These are phyloP conservation scores for Lissocephala sabroskyi DNA, from an alignment of 2,888 invertebrate species.

Conservation along the genomic window DNA sequence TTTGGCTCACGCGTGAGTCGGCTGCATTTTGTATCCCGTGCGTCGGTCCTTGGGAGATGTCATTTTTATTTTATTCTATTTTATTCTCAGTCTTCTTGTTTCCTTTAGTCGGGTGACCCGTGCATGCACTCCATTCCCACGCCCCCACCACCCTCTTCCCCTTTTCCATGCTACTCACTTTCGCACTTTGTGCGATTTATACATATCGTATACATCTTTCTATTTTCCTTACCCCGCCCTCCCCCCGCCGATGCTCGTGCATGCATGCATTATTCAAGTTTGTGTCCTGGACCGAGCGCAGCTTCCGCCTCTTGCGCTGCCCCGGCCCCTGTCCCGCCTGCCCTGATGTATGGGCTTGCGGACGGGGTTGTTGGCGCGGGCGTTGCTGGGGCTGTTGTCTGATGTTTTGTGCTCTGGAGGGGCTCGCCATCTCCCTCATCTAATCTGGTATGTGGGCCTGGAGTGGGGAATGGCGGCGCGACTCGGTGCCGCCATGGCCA, in stretches of 20 bases:
- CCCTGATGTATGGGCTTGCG: background rate
- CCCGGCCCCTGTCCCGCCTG: background rate
- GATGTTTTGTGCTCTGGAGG: too few species aligned
- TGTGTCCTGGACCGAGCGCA: slow-evolving; percentile 4
- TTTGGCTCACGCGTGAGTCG: too few species aligned
- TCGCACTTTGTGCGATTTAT: slow-evolving; percentile 44
- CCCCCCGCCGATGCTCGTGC: slow-evolving; percentile 14
- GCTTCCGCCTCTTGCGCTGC: background rate
- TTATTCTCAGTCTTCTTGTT: slow-evolving; percentile 9
- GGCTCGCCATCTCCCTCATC: too few species aligned
- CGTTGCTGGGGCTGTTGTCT: too few species aligned
- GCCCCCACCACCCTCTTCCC: slow-evolving; percentile 27
- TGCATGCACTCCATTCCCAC: slow-evolving; percentile 26
- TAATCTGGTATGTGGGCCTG: too few species aligned
- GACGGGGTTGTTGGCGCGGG: too few species aligned
- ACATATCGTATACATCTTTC: slow-evolving; percentile 7
- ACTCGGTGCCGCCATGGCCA: too few species aligned
- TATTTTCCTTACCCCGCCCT: slow-evolving; percentile 18
- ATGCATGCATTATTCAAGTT: slow-evolving; percentile 49
- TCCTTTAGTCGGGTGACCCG: slow-evolving; percentile 43
- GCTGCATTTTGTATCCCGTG: too few species aligned
- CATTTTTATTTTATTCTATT: slow-evolving; percentile 6
- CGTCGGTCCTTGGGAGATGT: too few species aligned
- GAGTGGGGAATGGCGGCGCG: too few species aligned
- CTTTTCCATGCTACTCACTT: slow-evolving; percentile 59